Conservation (phyloP, 2,113 vertebrate genomes). For the Leuciscus idus region DNA sequence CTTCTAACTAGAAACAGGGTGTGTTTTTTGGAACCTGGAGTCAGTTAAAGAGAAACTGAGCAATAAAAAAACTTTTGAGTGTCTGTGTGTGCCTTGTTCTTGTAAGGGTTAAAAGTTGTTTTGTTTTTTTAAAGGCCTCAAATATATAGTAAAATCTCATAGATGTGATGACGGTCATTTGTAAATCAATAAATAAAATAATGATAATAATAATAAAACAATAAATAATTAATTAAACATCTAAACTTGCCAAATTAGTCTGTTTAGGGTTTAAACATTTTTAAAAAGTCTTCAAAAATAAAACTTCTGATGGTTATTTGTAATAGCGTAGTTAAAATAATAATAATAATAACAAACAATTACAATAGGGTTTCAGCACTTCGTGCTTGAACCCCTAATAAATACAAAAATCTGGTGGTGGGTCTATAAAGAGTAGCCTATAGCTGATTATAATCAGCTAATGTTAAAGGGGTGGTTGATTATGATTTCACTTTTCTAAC, state of each 20-base stretch:
- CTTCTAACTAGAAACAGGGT: conserved; percentile 45
- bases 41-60: conserved; percentile 4
- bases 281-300: too few species aligned
- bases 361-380: background rate
- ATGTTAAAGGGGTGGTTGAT: too few species aligned
- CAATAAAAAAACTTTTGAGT: background rate
- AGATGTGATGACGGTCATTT: background rate
- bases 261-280: too few species aligned
- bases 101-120: background rate
- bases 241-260: too few species aligned
- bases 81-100: background rate
- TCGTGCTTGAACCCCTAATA: too few species aligned
- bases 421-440: too few species aligned
- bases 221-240: too few species aligned
- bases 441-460: too few species aligned
- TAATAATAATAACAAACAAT: background rate
- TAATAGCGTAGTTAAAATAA: background rate
- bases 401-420: background rate
- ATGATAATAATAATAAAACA: too few species aligned
- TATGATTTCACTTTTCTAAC: too few species aligned
- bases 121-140: background rate
- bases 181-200: background rate
- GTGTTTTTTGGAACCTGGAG: conserved; percentile 51
- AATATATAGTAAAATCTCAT: background rate
- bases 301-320: too few species aligned